Base-by-base conservation (phyloP, 2,888 invertebrate species). In the Plebejus argus region DNA sequence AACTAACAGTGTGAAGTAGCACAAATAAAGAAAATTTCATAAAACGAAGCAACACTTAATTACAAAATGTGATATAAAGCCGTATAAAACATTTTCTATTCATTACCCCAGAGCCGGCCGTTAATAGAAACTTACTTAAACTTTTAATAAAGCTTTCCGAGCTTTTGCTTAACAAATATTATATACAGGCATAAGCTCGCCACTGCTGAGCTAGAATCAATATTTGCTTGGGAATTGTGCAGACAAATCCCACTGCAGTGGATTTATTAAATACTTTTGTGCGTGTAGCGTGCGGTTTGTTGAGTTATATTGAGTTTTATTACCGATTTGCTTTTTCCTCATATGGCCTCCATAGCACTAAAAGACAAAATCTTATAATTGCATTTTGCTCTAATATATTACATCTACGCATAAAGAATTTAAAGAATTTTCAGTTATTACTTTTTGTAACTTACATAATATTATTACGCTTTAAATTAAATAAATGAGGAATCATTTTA, bases 41-140 rank as follows among this genome's bases (percentile, higher is more conserved):
- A 45, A 70, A 53, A 33, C n/a, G 56, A 39, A 71, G 71, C 23
- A 39, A 18, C 58, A 39, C 28, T 77, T 58, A 71, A 72, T 72
- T 56, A 58, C 70, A 28, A 39, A 71, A 70, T 77, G 77, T 56
- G 56, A 58, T 71, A 76, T 76, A 76, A 76, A 76, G 45, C 56
- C 56, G 56, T 71, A 71, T 71, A 72, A 71, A 71, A 71, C 58
- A 72, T 77, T 72, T 77, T 77, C 77, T 77, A 77, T 72, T 77
- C 72, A 77, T 77, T 77, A 77, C 77, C 33, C 56, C 56, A 39
- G 56, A 56, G 28, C 45, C 39, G 76, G 23, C 76, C 74, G 77
- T 76, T 79, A 61, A 77, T 77, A 74, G 58, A 49, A 66, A 77
- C 66, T 78, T 78, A 77, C 70, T 77, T 77, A 72, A 77, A 72